phyloP scores from a whole-genome alignment of 2,113 vertebrate genomes.

The Telmatochromis sp. region DNA sequence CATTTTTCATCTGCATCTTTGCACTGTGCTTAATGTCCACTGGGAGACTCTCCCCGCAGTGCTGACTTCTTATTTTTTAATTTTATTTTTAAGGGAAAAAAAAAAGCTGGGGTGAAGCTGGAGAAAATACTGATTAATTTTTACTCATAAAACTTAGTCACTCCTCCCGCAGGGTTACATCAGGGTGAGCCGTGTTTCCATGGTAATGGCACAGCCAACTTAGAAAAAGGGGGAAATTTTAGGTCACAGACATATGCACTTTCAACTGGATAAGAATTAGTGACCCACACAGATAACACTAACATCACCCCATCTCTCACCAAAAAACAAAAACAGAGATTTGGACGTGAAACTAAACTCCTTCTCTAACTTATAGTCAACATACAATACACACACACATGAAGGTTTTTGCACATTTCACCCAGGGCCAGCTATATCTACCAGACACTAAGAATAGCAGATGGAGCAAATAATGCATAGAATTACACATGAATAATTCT shows the following conservation, averaged over 20 bases:
- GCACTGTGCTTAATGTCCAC: not conserved
- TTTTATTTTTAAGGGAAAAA: not conserved
- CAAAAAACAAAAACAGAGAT: not conserved
- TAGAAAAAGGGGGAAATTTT: not conserved
- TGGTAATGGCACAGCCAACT: not conserved
- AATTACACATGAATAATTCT: not conserved
- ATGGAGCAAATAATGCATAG: not conserved
- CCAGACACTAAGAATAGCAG: not conserved
- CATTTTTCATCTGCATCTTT: conserved; percentile 18
- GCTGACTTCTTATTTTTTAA: not conserved
- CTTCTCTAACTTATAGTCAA: not conserved
- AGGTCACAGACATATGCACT: not conserved
- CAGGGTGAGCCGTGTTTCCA: not conserved
- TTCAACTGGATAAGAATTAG: not conserved
- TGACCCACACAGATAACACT: not conserved
- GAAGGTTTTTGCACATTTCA: fast-evolving
- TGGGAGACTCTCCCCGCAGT: not conserved
- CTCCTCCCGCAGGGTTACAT: not conserved
- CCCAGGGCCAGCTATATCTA: not conserved
- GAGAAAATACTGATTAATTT: not conserved
- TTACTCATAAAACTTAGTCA: not conserved
- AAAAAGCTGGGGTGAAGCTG: not conserved
- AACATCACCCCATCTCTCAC: not conserved
- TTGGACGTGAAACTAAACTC: not conserved
- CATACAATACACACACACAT: not conserved